These are phyloP conservation scores for Phalacrocorax carbo DNA, from an alignment of 2,113 vertebrate genomes.

Conservation along the genomic window DNA sequence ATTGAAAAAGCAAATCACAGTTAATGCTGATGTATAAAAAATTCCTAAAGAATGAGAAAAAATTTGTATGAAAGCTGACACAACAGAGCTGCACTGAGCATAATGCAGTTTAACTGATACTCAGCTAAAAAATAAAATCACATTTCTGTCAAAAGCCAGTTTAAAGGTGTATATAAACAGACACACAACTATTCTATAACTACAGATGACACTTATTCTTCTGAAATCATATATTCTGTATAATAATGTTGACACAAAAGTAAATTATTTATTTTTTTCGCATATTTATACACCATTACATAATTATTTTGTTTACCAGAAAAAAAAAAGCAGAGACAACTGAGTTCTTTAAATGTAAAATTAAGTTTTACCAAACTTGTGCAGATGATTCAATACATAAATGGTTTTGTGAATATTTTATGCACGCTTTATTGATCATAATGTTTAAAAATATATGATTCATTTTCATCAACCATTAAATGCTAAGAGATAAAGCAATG, in stretches of 20 bases:
- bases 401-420: neutral
- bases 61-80: neutral
- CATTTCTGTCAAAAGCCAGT: neutral
- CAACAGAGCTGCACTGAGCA: neutral
- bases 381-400: neutral
- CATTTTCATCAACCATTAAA: neutral
- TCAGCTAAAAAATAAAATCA: neutral
- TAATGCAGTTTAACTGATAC: neutral
- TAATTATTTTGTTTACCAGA: neutral
- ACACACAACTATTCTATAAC: neutral
- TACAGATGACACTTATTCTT: neutral
- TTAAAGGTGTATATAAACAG: neutral
- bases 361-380: neutral
- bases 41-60: neutral
- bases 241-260: neutral
- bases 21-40: neutral
- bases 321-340: neutral
- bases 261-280: neutral
- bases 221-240: neutral
- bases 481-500: neutral
- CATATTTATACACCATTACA: neutral
- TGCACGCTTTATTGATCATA: neutral
- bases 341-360: neutral
- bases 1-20: neutral
- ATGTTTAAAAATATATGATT: neutral